phyloP scores from a whole-genome alignment of 2,797 vertebrate species.

The Tarsius wallacei region DNA sequence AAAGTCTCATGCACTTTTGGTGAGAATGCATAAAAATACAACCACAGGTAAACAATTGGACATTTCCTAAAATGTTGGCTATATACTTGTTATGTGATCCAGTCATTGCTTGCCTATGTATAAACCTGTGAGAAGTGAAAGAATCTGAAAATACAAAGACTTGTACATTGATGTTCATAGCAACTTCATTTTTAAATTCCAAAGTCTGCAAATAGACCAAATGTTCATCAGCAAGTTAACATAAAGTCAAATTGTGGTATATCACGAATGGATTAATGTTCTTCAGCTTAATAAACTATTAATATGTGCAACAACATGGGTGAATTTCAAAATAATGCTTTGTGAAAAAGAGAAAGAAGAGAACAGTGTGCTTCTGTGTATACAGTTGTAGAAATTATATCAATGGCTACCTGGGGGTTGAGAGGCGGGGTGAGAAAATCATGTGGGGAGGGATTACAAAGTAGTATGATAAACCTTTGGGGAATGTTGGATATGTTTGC shows the following conservation, averaged over 20 bases:
- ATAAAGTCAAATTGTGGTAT: neutral
- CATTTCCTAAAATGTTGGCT: neutral
- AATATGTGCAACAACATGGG: neutral
- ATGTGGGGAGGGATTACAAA: too few relatives aligned
- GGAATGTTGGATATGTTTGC: neutral
- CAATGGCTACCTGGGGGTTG: neutral
- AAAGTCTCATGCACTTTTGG: neutral
- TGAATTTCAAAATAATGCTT: too few relatives aligned
- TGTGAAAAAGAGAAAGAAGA: neutral
- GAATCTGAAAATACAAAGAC: neutral
- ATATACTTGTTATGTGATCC: neutral
- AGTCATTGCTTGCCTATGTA: neutral
- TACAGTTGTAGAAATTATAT: neutral
- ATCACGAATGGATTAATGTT: neutral
- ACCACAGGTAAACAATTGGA: neutral
- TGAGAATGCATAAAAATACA: neutral
- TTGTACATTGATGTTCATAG: neutral
- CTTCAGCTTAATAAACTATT: neutral
- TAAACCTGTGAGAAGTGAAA: neutral
- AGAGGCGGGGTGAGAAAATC: rapidly evolving
- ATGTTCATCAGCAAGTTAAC: neutral
- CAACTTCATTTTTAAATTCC: neutral
- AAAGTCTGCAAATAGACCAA: neutral
- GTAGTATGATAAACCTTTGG: rapidly evolving
- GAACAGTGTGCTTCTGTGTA: neutral